phyloP scores from a whole-genome alignment of 2,888 invertebrate genomes.

The Drosophila bunnanda region DNA sequence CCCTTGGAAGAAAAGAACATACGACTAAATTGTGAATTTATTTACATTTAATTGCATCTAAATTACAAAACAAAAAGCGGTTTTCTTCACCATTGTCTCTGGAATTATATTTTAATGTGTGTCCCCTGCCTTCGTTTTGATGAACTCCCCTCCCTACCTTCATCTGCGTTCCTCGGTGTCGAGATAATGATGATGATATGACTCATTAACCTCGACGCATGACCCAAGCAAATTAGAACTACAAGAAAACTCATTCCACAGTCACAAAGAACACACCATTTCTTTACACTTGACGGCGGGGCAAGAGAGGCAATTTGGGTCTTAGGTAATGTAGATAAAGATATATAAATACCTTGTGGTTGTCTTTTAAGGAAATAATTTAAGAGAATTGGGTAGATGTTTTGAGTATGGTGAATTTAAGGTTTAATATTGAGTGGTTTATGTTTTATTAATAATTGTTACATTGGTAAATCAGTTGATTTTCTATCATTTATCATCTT shows the following conservation, averaged over 20 bases:
- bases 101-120: slow-evolving; percentile 46
- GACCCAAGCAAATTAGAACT: slow-evolving; percentile 79
- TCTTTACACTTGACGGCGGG: slow-evolving; percentile 28
- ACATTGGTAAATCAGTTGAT: too few species aligned
- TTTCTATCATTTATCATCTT: too few species aligned
- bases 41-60: slow-evolving; percentile 78
- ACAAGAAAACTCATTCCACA: slow-evolving; percentile 49
- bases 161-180: slow-evolving; percentile 43
- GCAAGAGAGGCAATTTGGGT: not conserved
- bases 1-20: slow-evolving; percentile 47
- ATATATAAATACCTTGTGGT: not conserved
- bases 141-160: slow-evolving; percentile 36
- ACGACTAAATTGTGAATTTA: slow-evolving; percentile 78
- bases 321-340: not conserved
- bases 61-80: slow-evolving; percentile 67
- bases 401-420: not conserved
- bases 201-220: slow-evolving; percentile 79
- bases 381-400: too few species aligned
- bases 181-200: slow-evolving; percentile 76
- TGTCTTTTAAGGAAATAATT: not conserved
- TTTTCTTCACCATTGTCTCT: slow-evolving; percentile 33
- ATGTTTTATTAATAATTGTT: too few species aligned
- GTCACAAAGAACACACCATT: slow-evolving; percentile 23
- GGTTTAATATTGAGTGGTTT: too few species aligned
- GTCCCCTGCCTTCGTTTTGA: slow-evolving; percentile 51